Evolutionary conservation across 2,113 vertebrate species (phyloP).

Genomic region (Nesoenas mayeri): DNA sequence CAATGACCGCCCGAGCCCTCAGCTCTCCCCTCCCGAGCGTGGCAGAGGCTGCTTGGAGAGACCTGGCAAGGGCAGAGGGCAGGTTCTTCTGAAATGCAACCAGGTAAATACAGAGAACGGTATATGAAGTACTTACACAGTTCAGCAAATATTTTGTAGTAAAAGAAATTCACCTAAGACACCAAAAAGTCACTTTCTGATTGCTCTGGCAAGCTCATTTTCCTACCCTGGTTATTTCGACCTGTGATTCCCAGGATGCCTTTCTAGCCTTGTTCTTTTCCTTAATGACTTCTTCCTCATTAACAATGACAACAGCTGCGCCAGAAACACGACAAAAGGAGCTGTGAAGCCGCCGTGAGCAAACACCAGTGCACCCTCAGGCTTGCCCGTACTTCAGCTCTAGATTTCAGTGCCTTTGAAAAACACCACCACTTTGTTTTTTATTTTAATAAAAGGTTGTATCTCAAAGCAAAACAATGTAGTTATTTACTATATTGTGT

Average conservation of each 20-base stretch:
- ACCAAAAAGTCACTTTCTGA: background rate
- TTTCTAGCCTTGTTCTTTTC: background rate
- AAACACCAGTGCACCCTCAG: background rate
- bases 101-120: background rate
- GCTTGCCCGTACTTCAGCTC: background rate
- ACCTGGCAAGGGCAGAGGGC: too few relatives aligned
- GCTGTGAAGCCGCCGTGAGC: background rate
- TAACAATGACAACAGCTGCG: background rate
- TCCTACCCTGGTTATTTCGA: background rate
- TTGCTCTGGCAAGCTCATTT: background rate
- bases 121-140: background rate
- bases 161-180: background rate
- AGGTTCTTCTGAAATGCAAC: background rate
- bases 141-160: background rate
- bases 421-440: background rate
- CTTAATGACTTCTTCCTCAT: background rate
- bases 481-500: background rate
- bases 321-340: background rate
- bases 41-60: too few relatives aligned
- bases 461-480: background rate
- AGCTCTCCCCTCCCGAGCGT: too few relatives aligned
- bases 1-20: too few relatives aligned
- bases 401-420: background rate
- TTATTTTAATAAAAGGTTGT: background rate
- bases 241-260: background rate